Evolutionary conservation across 2,888 invertebrate genomes (phyloP), one percentile per base, ranked within the genome.

Genomic region (Linnaemya tessellans): DNA sequence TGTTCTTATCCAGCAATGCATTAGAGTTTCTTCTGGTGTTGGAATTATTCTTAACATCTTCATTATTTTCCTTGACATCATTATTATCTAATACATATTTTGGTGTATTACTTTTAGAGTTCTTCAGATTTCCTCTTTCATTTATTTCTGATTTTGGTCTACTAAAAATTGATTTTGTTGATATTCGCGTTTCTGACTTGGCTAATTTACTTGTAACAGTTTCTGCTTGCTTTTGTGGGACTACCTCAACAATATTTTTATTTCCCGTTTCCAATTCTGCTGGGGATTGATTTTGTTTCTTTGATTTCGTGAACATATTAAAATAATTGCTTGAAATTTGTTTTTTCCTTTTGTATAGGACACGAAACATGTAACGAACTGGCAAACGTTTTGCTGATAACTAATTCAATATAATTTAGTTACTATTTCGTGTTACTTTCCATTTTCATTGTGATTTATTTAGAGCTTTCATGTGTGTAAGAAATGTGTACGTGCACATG

Each of bases 331-430:
- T 49, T 1, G 20, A 60, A 46, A 51, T n/a, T 54, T 75, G 35
- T 35, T 20, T 71, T 62, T 54, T 71, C 20, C 58, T 58, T 79
- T 51, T 62, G 75, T 20, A 11, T 43, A 56, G 20, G 56, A 56
- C 56, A 74, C 58, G 35, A 62, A 71, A 71, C 43, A 54, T 54
- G 85, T 75, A 85, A 79, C 82, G 82, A 85, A 82, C 85, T 79
- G 85, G 81, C 74, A 82, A 85, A 82, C 85, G 85, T 79, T 82
- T 81, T 60, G 71, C 70, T 71, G 82, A 85, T 85, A 85, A 85
- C 85, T 85, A 85, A 85, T 82, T 85, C 79, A 82, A 79, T 82
- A 65, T 38, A 85, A 75, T 82, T 82, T 54, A 41, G 75, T 70
- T 38, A 81, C 56, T 70, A 85, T 82, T 85, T 82, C 85, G 85